phyloP scores from a whole-genome alignment of 2,888 invertebrate genomes.

The Andrena praecox region DNA sequence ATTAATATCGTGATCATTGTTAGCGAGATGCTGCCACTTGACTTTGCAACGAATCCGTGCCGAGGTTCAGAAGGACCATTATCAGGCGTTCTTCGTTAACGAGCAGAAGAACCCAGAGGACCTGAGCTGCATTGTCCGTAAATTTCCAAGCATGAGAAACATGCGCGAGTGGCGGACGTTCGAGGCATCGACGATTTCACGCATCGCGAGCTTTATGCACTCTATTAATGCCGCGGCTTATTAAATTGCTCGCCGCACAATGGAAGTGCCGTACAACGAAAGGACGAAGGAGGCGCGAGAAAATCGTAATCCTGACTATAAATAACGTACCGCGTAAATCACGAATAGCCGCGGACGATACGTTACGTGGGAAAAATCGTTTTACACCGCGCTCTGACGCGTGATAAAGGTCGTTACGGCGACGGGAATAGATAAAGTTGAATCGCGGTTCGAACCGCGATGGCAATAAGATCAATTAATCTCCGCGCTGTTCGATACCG shows the following conservation, averaged over 20 bases:
- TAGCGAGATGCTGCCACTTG: too few species aligned
- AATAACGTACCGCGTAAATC: conserved; percentile 53
- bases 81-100: neutral
- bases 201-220: neutral
- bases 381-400: conserved; percentile 8
- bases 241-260: conserved; percentile 45
- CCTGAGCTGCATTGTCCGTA: neutral
- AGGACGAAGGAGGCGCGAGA: conserved; percentile 10
- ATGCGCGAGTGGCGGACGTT: neutral
- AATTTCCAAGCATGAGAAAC: neutral
- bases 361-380: conserved; percentile 40
- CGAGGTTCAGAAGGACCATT: neutral
- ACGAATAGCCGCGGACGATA: conserved; percentile 29
- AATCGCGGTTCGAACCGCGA: conserved; percentile 20
- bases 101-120: neutral
- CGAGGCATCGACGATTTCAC: neutral
- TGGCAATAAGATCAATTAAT: conserved; percentile 54
- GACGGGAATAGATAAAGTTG: conserved; percentile 2
- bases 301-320: conserved; percentile 37
- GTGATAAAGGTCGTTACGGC: conserved; percentile 43
- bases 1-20: neutral
- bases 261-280: conserved; percentile 14
- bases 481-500: conserved; percentile 27
- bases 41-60: neutral
- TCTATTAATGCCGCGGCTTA: conserved; percentile 1